These are phyloP conservation scores for Furcifer pardalis DNA, from an alignment of 2,797 vertebrate species.

Conservation along the genomic window DNA sequence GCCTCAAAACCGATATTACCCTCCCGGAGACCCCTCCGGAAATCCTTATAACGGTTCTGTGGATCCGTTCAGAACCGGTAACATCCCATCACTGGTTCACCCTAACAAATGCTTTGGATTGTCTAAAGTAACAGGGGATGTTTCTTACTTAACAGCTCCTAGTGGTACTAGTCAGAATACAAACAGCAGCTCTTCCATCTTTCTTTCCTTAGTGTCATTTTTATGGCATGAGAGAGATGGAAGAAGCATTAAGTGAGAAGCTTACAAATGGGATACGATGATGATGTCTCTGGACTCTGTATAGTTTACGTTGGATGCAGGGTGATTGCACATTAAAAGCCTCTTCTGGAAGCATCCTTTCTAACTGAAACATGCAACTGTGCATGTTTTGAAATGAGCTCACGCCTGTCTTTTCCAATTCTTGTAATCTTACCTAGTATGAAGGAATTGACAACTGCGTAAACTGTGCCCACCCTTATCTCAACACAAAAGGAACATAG, in stretches of 20 bases:
- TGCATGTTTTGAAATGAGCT: conserved; percentile 34
- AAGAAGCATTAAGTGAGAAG: not conserved
- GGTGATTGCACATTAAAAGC: not conserved
- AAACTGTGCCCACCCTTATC: rapidly evolving
- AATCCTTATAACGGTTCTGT: too few relatives aligned
- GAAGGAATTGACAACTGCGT: conserved; percentile 40
- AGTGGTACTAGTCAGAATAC: not conserved
- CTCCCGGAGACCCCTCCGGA: too few relatives aligned
- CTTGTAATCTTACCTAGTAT: conserved; percentile 28
- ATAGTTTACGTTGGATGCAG: not conserved
- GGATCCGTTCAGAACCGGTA: too few relatives aligned
- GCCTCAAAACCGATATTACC: too few relatives aligned
- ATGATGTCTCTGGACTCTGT: too few relatives aligned
- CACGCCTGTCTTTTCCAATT: conserved; percentile 36
- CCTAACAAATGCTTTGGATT: conserved; percentile 31
- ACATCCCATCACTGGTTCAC: too few relatives aligned
- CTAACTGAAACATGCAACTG: conserved; percentile 11
- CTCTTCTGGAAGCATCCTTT: not conserved
- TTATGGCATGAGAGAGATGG: not conserved
- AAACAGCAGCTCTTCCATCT: not conserved
- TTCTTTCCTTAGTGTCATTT: not conserved
- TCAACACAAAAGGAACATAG: rapidly evolving
- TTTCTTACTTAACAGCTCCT: not conserved
- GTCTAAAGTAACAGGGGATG: conserved; percentile 36
- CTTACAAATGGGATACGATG: not conserved